A percentile compares a stretch with the other conserved stretches of the same genome.
Evolutionary conservation across 2,113 vertebrate species (phyloP).

Genomic region (Ancistrus triradiatus): DNA sequence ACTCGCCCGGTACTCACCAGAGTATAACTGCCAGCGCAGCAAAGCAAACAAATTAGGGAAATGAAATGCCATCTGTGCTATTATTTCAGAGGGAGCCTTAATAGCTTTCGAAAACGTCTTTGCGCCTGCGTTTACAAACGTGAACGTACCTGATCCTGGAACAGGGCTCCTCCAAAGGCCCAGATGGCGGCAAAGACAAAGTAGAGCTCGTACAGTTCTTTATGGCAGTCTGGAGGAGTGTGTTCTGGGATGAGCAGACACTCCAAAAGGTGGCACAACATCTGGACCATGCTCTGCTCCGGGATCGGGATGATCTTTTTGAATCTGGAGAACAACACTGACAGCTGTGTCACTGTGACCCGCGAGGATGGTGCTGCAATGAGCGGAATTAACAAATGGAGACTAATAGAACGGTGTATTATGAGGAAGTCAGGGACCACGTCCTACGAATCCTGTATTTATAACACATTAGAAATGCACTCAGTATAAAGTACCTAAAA

Average conservation of each 20-base stretch:
- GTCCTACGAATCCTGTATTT: too few relatives aligned
- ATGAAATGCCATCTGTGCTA: slow-evolving; percentile 16
- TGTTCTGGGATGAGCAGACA: slow-evolving; percentile 83
- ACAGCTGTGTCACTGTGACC: neutral
- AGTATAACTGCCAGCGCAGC: slow-evolving; percentile 11
- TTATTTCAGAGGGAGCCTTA: neutral
- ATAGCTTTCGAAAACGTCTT: neutral
- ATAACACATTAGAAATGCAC: too few relatives aligned
- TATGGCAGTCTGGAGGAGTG: slow-evolving; percentile 80
- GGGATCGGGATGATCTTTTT: slow-evolving; percentile 90
- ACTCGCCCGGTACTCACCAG: neutral
- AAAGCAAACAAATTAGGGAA: slow-evolving; percentile 14
- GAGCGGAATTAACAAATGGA: too few relatives aligned
- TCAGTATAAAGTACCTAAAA: too few relatives aligned
- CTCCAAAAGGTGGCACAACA: slow-evolving; percentile 86
- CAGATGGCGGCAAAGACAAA: slow-evolving; percentile 92
- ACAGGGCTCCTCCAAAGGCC: slow-evolving; percentile 89
- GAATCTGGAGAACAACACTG: slow-evolving; percentile 68
- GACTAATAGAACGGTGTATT: too few relatives aligned
- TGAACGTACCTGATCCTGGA: slow-evolving; percentile 85
- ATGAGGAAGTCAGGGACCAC: too few relatives aligned
- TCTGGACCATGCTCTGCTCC: slow-evolving; percentile 90
- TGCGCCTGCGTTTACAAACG: neutral
- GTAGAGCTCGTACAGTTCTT: slow-evolving; percentile 90
- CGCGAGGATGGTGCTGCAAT: too few relatives aligned